Percentiles rank a stretch among this genome's conserved stretches.
Evolutionary conservation across 1,140 invertebrate genomes (phyloP).

Genomic region (Harpegnathos saltator): DNA sequence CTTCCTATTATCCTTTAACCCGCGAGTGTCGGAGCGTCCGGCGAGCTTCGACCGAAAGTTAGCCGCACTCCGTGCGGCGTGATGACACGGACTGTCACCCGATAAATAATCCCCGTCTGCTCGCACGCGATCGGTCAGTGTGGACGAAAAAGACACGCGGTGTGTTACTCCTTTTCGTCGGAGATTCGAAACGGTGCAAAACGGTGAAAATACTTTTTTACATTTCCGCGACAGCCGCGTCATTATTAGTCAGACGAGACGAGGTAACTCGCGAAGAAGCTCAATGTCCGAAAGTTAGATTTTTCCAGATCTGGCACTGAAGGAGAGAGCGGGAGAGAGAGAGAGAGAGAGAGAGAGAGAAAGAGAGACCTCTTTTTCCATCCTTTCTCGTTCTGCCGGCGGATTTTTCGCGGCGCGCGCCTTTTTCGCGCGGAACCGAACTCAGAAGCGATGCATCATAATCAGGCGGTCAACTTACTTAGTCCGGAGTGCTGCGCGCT

Average conservation of each 20-base stretch:
- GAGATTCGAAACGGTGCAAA: no score
- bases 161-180: no score
- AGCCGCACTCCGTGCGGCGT: not conserved
- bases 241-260: conserved; percentile 18
- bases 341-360: no score
- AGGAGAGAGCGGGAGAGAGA: no score
- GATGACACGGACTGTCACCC: not conserved
- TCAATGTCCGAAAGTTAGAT: conserved; percentile 29
- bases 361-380: not conserved
- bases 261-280: conserved; percentile 60
- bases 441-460: conserved; percentile 85
- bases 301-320: conserved; percentile 11
- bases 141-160: no score
- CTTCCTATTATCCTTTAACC: conserved; percentile 20
- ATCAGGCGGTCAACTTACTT: conserved; percentile 86
- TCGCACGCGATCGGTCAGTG: no score
- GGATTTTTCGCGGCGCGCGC: conserved; percentile 38
- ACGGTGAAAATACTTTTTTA: no score
- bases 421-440: conserved; percentile 67
- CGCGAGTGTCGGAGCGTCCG: not conserved
- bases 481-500: conserved; percentile 80
- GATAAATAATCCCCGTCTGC: conserved; percentile 8
- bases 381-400: conserved; percentile 63
- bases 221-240: conserved; percentile 19
- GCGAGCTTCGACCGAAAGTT: not conserved